Base-by-base conservation (phyloP, 2,888 invertebrate species). In the Sarcophaga carnaria region DNA sequence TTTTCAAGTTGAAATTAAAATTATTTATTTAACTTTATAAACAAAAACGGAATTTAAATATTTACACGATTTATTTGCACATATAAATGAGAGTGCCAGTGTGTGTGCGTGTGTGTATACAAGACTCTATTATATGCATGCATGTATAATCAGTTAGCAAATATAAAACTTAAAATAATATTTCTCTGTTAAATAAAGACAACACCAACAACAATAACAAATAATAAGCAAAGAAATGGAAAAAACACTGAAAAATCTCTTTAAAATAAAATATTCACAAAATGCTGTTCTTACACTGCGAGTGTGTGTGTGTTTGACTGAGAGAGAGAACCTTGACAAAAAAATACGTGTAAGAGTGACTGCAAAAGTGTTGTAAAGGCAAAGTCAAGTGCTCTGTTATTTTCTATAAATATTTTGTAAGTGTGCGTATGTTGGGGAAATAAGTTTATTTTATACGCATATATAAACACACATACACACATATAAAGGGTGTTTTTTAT, bases 11-110 rank as follows among this genome's bases (percentile, higher is more conserved):
- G 59, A 54, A 80, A 80, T 69, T 74, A 60, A 80, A 67, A 74
- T 80, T 66, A 66, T 80, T 80, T 80, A 67, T 77, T 45, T n/a
- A 37, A 20, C n/a, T 76, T 76, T 76, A 14, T 66, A 12, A 70
- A 71, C 22, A 17, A n/a, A 22, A 20, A 72, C 2, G n/a, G 12
- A 45, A 10, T 72, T 66, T 76, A 47, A 66, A 64, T 76, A 49
- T 66, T 69, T 49, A 14, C 69, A 49, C 22, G 22, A 5, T 45
- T 47, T 54, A 14, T 27, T 27, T 70, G 11, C 20, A 69, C 17
- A 54, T 14, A 54, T 54, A 54, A 54, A 54, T 14, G 54, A 54
- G 54, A 14, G 54, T 54, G 12, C 17, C 17, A 54, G 54, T 54
- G 5, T 54, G 4, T 20, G 20, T 20, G 20, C 1, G 20, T 37